Percentiles rank a stretch among this genome's conserved stretches.
Conservation (phyloP, 2,797 vertebrate species). For the Scolopax rusticola region DNA sequence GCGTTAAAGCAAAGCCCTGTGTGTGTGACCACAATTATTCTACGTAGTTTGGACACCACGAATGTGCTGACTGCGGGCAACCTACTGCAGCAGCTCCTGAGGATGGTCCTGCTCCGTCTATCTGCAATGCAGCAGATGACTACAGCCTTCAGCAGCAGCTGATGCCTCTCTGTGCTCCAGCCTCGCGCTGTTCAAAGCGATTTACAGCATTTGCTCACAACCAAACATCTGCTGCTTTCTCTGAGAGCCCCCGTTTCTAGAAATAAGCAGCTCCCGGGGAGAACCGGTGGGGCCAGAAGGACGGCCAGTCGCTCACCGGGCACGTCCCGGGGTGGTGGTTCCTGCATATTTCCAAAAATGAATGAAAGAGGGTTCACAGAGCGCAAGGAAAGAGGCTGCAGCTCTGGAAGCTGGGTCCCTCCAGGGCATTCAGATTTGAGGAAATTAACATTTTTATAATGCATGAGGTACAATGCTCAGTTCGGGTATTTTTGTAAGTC, state of each 20-base stretch:
- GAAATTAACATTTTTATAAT: conserved; percentile 27
- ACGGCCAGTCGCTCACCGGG: not conserved
- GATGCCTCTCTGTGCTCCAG: not conserved
- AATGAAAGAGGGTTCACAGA: not conserved
- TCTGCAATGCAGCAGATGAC: conserved; percentile 60
- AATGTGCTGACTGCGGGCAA: not conserved
- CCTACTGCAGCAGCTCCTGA: not conserved
- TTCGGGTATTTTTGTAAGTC: not conserved
- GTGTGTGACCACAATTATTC: not conserved
- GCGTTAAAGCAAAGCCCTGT: not conserved
- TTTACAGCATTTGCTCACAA: not conserved
- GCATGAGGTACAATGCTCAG: not conserved
- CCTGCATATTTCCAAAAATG: not conserved
- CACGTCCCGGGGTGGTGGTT: fast-evolving
- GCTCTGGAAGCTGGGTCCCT: not conserved
- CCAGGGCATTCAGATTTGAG: not conserved
- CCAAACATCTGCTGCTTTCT: not conserved
- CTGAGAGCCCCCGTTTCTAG: not conserved
- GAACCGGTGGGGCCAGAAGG: fast-evolving
- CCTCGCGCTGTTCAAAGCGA: not conserved
- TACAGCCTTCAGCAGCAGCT: not conserved
- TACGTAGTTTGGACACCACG: fast-evolving
- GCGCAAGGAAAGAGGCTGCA: not conserved
- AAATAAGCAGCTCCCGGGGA: not conserved
- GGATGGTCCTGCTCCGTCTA: not conserved